Evolutionary conservation across 2,888 invertebrate genomes (phyloP), one percentile per base, ranked within the genome.

Genomic region (Lepidocyrtinus sp.): DNA sequence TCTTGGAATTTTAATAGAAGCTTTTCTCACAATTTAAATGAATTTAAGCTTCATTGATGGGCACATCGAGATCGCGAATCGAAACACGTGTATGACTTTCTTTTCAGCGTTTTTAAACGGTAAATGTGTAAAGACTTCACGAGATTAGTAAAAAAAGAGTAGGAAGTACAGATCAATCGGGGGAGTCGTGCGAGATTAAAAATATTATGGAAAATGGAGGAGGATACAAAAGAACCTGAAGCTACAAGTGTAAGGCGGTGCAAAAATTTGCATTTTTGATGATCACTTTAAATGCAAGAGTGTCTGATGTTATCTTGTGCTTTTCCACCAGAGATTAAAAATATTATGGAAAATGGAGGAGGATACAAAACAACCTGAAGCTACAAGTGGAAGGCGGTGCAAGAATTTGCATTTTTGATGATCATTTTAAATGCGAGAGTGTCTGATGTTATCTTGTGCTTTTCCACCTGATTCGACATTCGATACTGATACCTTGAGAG

Each of bases 351-450:
- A 61, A 45, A 24, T 61, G 72, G 72, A 63, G 72, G 72, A 36
- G 50, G 46, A 36, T 24, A 50, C 22, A 63, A 21, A 19, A 46
- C n/a, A n/a, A n/a, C n/a, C n/a, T n/a, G n/a, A n/a, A n/a, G n/a
- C n/a, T n/a, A n/a, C n/a, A n/a, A n/a, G n/a, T n/a, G n/a, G n/a
- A 3, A n/a, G 36, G 36, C 36, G 36, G 36, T 9, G 12, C 12
- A 36, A 9, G 63, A n/a, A 73, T 73, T 73, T 64, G 73, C 73
- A 73, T 73, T 64, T 63, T 73, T 64, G 73, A n/a, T n/a, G n/a
- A 73, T 73, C 73, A 73, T 26, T 21, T 71, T 27, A 24, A 9
- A 72, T 63, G 12, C n/a, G n/a, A n/a, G n/a, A n/a, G n/a, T n/a
- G n/a, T n/a, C n/a, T n/a, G n/a, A n/a, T n/a, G n/a, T n/a, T n/a